Evolutionary conservation across 2,113 vertebrate genomes (phyloP), one percentile per base, ranked within the genome.

Genomic region (Sinocyclocheilus anophthalmus): DNA sequence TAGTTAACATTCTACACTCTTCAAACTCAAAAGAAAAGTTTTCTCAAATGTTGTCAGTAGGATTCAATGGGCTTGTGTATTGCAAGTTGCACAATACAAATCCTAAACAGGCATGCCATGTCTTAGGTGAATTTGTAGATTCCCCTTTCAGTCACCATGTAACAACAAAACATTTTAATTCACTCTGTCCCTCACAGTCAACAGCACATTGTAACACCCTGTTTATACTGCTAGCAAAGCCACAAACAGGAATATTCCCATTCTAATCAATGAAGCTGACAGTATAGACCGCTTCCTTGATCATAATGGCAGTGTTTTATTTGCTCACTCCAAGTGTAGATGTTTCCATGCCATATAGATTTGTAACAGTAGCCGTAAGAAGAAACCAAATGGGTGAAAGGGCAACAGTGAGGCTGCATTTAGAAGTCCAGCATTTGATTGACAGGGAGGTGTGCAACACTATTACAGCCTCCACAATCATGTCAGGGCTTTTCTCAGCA

Each of bases 401-500:
- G 88, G 90, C 92, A 89, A 89, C 87, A 83, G 72, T 76, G 89
- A 85, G 84, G 90, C 94, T 90, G 67, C 57, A 93, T 94, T 93
- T 95, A 95, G 93, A 93, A 75, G 81, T 16, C 65, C 84, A 90
- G 90, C 85, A 70, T 92, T 86, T 93, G 92, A 92, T 91, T 91
- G 92, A 86, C 90, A 90, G 73, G 72, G 85, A 89, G 85, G 91
- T 77, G 87, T 92, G 92, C 70, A 87, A 59, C 59, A 20, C 77
- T 48, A 72, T 69, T 30, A 33, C 61, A 70, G 81, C 11, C 37
- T 82, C 4, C 53, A 69, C 45, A 24, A 48, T 57, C 87, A 78
- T 48, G 39, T 75, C 67, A 70, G 63, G 45, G 79, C 24, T 39
- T 13, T 73, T 63, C 24, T 50, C 22, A 76, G 42, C 37, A 50